A percentile compares a stretch with the other conserved stretches of the same genome.
Conservation (phyloP, 2,888 invertebrate genomes). For the Seira ritae region DNA sequence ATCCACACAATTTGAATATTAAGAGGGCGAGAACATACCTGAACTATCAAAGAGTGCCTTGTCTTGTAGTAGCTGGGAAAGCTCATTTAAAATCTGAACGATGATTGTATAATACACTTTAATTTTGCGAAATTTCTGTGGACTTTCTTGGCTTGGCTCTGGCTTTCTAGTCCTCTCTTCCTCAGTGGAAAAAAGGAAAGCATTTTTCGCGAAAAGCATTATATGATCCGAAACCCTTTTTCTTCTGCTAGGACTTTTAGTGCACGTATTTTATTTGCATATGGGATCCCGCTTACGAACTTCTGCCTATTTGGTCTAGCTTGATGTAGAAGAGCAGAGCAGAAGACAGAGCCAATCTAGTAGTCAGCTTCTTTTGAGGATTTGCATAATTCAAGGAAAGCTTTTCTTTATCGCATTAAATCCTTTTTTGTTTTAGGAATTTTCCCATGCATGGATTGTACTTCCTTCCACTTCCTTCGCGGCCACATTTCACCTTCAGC, state of each 20-base stretch:
- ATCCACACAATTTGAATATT: no score
- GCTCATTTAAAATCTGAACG: no score
- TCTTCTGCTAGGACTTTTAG: not conserved
- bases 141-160: no score
- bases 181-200: no score
- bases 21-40: no score
- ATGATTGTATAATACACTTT: no score
- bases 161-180: no score
- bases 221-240: not conserved
- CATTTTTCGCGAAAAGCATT: not conserved
- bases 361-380: conserved; percentile 35
- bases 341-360: not conserved
- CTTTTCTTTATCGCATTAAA: conserved; percentile 39
- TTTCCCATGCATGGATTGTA: not conserved
- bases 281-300: not conserved
- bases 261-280: conserved; percentile 10
- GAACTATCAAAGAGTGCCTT: no score
- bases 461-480: not conserved
- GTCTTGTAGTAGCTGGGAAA: no score
- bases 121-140: no score
- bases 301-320: not conserved
- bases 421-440: conserved; percentile 28
- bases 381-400: conserved; percentile 40
- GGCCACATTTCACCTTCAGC: no score
- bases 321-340: no score